Conservation (phyloP, 2,888 invertebrate species). For the Anarsia innoxiella region DNA sequence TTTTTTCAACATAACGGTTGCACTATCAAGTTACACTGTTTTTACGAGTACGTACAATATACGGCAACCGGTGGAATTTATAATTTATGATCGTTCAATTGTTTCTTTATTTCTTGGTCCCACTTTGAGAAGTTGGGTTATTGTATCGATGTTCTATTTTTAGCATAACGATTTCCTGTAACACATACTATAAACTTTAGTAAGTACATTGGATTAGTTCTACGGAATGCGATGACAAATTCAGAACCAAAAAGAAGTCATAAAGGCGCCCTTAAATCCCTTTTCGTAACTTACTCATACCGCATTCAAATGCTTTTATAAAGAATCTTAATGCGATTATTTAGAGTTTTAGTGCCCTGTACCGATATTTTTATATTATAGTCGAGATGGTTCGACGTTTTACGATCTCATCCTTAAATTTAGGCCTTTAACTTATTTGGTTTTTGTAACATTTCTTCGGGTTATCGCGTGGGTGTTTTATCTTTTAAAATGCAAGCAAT, state of each 20-base stretch:
- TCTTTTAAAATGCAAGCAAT: conserved; percentile 12
- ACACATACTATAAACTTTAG: too few relatives aligned
- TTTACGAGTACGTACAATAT: conserved; percentile 8
- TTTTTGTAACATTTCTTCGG: conserved; percentile 9
- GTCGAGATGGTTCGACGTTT: conserved; percentile 18
- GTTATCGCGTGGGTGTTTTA: conserved; percentile 18
- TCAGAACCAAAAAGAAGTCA: too few relatives aligned
- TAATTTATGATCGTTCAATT: conserved; percentile 9
- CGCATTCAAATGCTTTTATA: conserved; percentile 30
- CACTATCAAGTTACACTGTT: conserved; percentile 14
- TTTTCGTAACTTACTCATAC: too few relatives aligned
- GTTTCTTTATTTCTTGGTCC: too few relatives aligned
- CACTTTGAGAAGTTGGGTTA: too few relatives aligned
- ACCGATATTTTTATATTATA: conserved; percentile 24
- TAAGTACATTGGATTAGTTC: too few relatives aligned
- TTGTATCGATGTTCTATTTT: too few relatives aligned
- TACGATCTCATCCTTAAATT: conserved; percentile 23
- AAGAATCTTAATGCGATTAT: conserved; percentile 37
- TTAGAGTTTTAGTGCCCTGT: conserved; percentile 23
- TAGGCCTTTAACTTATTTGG: conserved; percentile 22
- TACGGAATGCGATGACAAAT: too few relatives aligned
- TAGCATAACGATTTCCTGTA: too few relatives aligned
- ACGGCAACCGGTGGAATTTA: conserved; percentile 3
- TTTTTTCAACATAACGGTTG: conserved; percentile 11
- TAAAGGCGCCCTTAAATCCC: too few relatives aligned